Evolutionary conservation across 2,113 vertebrate species (phyloP), one percentile per base, ranked within the genome.

Genomic region (Megaleporinus macrocephalus): DNA sequence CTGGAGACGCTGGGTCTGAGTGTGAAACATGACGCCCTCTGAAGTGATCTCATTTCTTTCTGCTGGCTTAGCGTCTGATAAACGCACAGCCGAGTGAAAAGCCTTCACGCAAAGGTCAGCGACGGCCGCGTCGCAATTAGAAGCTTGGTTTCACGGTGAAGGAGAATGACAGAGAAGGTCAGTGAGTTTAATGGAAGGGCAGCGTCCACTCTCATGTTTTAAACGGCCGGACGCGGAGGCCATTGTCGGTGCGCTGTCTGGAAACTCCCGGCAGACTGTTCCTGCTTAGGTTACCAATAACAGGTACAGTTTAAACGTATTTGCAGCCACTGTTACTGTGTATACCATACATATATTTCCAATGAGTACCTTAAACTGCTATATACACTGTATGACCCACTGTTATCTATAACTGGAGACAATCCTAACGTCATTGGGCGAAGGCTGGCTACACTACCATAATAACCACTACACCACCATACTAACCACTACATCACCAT

Each of bases 131-230:
- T n/a, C 11, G 30, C 73, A 81, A 81, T 81, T 81, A 81, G 72
- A 75, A 68, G 55, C 41, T 44, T n/a, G 24, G 57, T 61, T 61
- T 61, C 57, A 61, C 26, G 24, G 57, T 44, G 69, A 73, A 41
- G 41, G 41, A 73, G 78, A 80, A 73, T 57, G 78, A 80, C 78
- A 33, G 44, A 27, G 78, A 73, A 80, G 78, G 78, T 72, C 78
- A 80, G 78, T 51, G 57, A 80, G 78, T 59, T 63, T 80, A 73
- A 80, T 80, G 57, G 55, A 73, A 63, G 78, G 68, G 68, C 63
- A 62, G 33, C 9, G 65, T 51, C 14, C 29, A 16, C 44, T 68
- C 29, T 9, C 63, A 33, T 33, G 27, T 49, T 18, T 47, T 68
- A 26, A 61, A 61, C 24, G 57, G 22, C 12, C 53, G n/a, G n/a